Evolutionary conservation across 1,140 invertebrate species (phyloP).

Genomic region (Ceratitis capitata): DNA sequence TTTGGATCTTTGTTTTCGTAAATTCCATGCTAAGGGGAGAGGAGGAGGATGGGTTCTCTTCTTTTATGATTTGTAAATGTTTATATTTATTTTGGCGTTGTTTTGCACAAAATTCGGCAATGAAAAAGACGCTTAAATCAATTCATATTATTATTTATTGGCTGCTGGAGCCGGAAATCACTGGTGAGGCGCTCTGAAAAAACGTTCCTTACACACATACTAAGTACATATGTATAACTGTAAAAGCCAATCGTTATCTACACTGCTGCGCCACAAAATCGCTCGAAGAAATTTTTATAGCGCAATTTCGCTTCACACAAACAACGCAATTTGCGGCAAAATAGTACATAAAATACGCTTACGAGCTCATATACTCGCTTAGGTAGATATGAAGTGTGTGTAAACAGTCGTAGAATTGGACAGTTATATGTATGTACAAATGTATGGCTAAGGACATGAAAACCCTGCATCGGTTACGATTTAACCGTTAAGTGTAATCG

Average conservation of each 20-base stretch:
- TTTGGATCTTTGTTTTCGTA: background rate
- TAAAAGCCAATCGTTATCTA: too few relatives aligned
- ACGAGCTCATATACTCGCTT: background rate
- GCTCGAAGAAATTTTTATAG: background rate
- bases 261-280: background rate
- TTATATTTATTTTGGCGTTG: slow-evolving; percentile 23
- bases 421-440: background rate
- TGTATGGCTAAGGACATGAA: background rate
- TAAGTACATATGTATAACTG: background rate
- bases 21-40: background rate
- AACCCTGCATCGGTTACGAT: background rate
- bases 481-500: slow-evolving; percentile 21
- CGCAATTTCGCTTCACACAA: slow-evolving; percentile 23
- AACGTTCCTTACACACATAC: background rate
- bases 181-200: background rate
- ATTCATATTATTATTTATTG: slow-evolving; percentile 31
- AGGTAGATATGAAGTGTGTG: background rate
- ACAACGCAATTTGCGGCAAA: slow-evolving; percentile 16
- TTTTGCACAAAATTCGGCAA: background rate
- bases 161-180: background rate
- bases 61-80: slow-evolving; percentile 43
- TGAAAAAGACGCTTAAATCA: slow-evolving; percentile 33
- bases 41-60: background rate
- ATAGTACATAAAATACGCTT: background rate
- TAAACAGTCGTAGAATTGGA: background rate